These are phyloP conservation scores for Noctuana brunneofusca DNA, from an alignment of 2,888 invertebrate genomes.

Conservation along the genomic window DNA sequence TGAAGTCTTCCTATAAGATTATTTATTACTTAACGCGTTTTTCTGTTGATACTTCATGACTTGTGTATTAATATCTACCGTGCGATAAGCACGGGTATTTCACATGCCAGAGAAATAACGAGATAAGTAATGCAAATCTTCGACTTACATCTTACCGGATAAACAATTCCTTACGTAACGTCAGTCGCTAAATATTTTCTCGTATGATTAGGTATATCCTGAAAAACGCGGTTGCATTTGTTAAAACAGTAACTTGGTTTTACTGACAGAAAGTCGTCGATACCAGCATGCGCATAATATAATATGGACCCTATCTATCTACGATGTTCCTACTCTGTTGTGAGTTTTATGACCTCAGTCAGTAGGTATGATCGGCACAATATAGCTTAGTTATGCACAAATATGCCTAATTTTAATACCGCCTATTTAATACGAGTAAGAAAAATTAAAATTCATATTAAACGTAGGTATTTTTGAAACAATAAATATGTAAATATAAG, in stretches of 20 bases:
- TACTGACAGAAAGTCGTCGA: too few relatives aligned
- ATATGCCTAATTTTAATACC: constrained; percentile 1
- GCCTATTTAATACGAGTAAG: constrained; percentile 8
- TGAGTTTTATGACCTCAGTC: too few relatives aligned
- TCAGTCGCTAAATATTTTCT: neutral
- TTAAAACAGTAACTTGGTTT: too few relatives aligned
- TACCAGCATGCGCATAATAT: too few relatives aligned
- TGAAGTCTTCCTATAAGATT: neutral
- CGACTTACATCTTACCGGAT: neutral
- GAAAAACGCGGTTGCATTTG: too few relatives aligned
- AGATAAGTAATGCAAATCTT: neutral
- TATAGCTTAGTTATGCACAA: neutral
- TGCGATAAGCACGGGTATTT: too few relatives aligned
- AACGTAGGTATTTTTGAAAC: constrained; percentile 13
- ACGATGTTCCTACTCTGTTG: too few relatives aligned
- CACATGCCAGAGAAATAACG: neutral
- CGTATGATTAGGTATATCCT: neutral
- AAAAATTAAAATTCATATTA: constrained; percentile 12
- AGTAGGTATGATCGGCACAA: too few relatives aligned
- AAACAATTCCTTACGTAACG: neutral
- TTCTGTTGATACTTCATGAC: too few relatives aligned
- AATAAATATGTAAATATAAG: too few relatives aligned
- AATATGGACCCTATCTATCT: too few relatives aligned
- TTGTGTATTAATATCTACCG: too few relatives aligned
- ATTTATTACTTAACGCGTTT: neutral